Base-by-base conservation (phyloP, 1,140 invertebrate species). In the Caenorhabditis latens region DNA sequence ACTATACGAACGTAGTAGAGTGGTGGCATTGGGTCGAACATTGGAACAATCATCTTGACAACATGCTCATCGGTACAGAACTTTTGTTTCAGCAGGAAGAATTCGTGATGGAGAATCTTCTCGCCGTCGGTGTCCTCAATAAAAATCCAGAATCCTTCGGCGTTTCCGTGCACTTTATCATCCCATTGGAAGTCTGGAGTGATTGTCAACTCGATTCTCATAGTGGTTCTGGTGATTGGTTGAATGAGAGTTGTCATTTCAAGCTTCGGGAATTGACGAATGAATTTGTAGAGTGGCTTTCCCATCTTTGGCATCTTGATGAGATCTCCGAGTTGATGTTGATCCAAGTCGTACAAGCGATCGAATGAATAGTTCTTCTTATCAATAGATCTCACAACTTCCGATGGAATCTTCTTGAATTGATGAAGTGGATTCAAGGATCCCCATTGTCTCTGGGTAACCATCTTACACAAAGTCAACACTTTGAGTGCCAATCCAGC, bases 121-220 rank as follows among this genome's bases (percentile, higher is more conserved):
- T 99, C 98, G 0, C 96, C 96, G 93, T 99, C 97, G 0, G 99
- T 97, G 93, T 99, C 98, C 93, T 99, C 98, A 0, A 99, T 97
- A 13, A 99, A 93, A 90, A 99, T 98, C 98, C 98, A 99, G 93
- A 99, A 99, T 0, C 96, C 97, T 94, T 99, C 97, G 0, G 97
- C 98, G 79, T 95, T 95, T 0, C 97, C 97, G 93, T 99, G 97
- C 43, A 98, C 94, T 50, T 98, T 98, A 87, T 99, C 97, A 90
- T 99, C 98, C 98, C 98, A 99, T 91, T 98, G 96, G 93, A 99
- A 99, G 93, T 99, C 98, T 0, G 98, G 97, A 0, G 97, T 98
- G n/a, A 99, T 97, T 0, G 97, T 99, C 2, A 99, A 94, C 93
- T 99, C 98, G 2, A 99, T 97, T 85, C 96, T 94, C 0, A 99